Conservation (phyloP, 2,888 invertebrate species). For the Tenthredo amoena region DNA sequence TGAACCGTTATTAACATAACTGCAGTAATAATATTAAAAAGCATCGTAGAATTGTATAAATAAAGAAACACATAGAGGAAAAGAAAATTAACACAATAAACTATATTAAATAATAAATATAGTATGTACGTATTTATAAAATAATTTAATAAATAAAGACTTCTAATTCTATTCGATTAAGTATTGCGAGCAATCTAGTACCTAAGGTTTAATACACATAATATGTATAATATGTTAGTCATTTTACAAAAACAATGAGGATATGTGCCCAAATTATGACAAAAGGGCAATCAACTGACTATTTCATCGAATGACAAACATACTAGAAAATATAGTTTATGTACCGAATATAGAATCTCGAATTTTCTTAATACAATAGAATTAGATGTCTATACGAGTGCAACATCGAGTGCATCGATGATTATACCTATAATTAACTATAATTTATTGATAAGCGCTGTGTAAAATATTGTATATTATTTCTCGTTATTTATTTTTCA, state of each 20-base stretch:
- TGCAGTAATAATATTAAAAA: constrained; percentile 55
- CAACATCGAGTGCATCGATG: background rate
- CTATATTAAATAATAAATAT: constrained; percentile 43
- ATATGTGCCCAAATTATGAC: background rate
- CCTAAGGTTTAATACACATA: background rate
- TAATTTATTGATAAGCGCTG: constrained; percentile 52
- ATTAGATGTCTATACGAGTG: background rate
- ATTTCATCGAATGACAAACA: background rate
- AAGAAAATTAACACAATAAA: constrained; percentile 39
- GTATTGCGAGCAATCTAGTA: background rate
- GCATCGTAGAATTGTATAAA: constrained; percentile 62
- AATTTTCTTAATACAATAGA: background rate
- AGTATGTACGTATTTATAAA: constrained; percentile 63
- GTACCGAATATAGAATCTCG: background rate
- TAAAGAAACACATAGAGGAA: constrained; percentile 45
- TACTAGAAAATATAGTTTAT: background rate
- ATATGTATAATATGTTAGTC: background rate
- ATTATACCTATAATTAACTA: constrained; percentile 4
- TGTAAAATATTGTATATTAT: constrained; percentile 75
- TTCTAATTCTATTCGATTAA: constrained; percentile 26
- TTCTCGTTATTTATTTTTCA: constrained; percentile 71
- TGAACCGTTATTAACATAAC: constrained; percentile 53
- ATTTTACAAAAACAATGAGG: background rate
- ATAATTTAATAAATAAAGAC: constrained; percentile 54
- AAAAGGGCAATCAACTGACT: background rate